Evolutionary conservation across 2,888 invertebrate species (phyloP), one percentile per base, ranked within the genome.

Genomic region (Papilio gigon): DNA sequence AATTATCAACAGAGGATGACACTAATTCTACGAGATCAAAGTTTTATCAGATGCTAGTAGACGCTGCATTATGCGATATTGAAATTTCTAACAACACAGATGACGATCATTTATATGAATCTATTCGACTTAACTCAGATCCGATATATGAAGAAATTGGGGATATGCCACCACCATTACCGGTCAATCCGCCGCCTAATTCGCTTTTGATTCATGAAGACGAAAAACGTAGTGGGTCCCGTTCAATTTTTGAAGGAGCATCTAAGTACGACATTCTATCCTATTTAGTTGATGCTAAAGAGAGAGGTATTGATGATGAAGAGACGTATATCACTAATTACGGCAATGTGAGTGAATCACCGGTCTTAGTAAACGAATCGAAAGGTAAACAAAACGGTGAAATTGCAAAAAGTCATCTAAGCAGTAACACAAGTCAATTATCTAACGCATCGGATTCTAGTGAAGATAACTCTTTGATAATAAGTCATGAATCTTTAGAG

Each of bases 221-320:
- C 74, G 95, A 95, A 65, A 95, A 95, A 81, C 95, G 96, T 80
- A 89, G 85, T 78, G 94, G 93, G 72, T 94, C 93, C 60, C 93
- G 94, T 73, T 95, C 95, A 60, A 95, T 95, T 80, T 95, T 96
- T 88, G 94, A 95, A 88, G 95, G 96, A 63, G 96, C 96, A 70
- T 96, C 97, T 14, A 97, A 97, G 84, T 97, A 97, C 79, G 97
- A 98, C 80, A 96, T 98, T 77, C 92, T 98, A 63, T 97, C 96
- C 71, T 98, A 97, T 81, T 92, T 98, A 73, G 97, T 97, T 71
- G 97, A 97, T 84, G 96, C 97, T 71, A 96, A 96, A 88, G 95
- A 96, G 84, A 92, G 95, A 72, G 95, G 95, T 5, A 93, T 95
- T 68, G 93, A 94, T 75, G 93, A 94, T 68, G 95, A 95, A 87